Evolutionary conservation across 1,140 invertebrate genomes (phyloP), one percentile per base, ranked within the genome.

Genomic region (Stratiolaelaps scimitus): DNA sequence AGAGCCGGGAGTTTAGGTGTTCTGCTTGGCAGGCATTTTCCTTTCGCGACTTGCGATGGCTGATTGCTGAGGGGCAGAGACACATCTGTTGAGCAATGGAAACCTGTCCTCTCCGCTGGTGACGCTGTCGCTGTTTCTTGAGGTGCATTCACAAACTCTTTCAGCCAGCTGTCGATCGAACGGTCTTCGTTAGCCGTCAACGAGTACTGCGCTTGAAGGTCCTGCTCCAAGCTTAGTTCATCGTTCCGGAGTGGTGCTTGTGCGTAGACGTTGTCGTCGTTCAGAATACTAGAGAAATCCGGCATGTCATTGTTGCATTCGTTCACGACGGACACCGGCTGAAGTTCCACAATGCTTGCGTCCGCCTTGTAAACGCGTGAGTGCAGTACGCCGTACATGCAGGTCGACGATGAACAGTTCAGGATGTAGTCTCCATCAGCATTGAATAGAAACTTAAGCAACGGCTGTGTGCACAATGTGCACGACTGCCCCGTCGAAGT

Each of bases 401-500:
- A 60, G 2, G 34, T 34, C 17, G 26, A 13, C 53, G 53, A 60
- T 26, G 53, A 60, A 26, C 53, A 60, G 34, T 60, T 60, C 53
- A 60, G 23, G 53, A 60, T 60, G 23, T 60, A 60, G 26, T 60
- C 53, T 60, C 53, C 53, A 17, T 60, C 10, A 17, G 53, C 17
- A 34, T 60, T 60, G 53, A 20, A 60, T 15, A 60, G 53, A 23
- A 60, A 60, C 53, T 26, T 17, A 26, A 60, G 53, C 17, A 60
- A 34, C 53, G 53, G 34, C 5, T 60, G 26, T 26, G 26, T 23
- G 26, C 53, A 60, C 15, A 60, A 15, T 13, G 23, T 26, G 34
- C 53, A 60, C 23, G 26, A 15, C 23, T 20, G 53, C 1, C 53
- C 53, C 15, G 53, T 60, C 10, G 53, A 60, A 15, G 53, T 34